Conservation (phyloP, 2,888 invertebrate genomes). For the Actias luna region DNA sequence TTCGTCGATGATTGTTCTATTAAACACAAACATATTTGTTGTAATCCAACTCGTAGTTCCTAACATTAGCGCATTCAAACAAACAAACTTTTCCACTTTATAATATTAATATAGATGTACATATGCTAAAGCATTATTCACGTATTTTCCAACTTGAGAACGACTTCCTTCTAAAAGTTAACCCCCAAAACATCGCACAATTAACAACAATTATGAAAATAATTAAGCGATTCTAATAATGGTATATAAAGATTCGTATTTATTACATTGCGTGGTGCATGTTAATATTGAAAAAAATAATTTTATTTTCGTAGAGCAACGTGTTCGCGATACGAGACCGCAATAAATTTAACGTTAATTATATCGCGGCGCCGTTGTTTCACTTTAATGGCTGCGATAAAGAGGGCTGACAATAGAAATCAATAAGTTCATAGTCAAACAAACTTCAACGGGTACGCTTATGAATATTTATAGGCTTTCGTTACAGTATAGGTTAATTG, state of each 20-base stretch:
- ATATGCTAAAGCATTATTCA: background rate
- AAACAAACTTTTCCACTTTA: no score
- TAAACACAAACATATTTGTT: no score
- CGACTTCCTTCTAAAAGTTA: background rate
- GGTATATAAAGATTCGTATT: constrained; percentile 64
- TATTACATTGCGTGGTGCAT: constrained; percentile 62
- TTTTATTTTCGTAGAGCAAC: constrained; percentile 66
- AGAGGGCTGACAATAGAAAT: constrained; percentile 46
- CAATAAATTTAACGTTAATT: constrained; percentile 73
- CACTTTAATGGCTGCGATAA: constrained; percentile 57
- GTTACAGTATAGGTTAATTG: background rate
- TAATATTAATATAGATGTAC: no score
- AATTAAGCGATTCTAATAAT: constrained; percentile 47
- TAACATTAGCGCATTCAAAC: no score
- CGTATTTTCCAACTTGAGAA: background rate
- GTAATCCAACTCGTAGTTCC: no score
- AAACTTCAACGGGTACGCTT: background rate
- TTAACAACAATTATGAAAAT: constrained; percentile 29
- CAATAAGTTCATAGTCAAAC: constrained; percentile 33
- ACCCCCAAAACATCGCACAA: constrained; percentile 4
- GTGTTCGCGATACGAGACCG: constrained; percentile 65
- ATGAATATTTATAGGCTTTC: background rate
- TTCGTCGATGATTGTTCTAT: no score
- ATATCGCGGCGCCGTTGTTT: constrained; percentile 58
- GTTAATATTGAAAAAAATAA: constrained; percentile 54